phyloP scores from a whole-genome alignment of 2,888 invertebrate species.

The Ellobium chinense region DNA sequence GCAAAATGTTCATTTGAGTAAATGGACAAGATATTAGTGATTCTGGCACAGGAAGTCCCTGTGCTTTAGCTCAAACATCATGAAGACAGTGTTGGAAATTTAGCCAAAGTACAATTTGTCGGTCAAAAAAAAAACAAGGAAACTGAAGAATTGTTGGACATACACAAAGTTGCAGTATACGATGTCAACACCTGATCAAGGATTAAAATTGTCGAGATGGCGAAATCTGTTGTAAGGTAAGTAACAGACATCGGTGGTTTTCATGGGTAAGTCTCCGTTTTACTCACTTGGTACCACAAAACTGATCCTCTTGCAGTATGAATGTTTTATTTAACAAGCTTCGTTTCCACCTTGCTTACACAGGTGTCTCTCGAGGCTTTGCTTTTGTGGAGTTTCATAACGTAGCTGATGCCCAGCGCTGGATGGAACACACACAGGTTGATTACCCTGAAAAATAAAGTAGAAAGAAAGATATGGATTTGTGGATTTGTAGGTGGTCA shows the following conservation, averaged over 20 bases:
- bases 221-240: too few species aligned
- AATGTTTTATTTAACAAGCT: slow-evolving; percentile 50
- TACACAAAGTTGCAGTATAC: too few species aligned
- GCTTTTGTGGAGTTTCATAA: slow-evolving; percentile 96
- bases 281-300: slow-evolving; percentile 24
- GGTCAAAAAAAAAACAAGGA: too few species aligned
- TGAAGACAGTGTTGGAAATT: too few species aligned
- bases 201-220: too few species aligned
- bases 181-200: too few species aligned
- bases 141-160: too few species aligned
- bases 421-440: slow-evolving; percentile 96
- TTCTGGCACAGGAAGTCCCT: too few species aligned
- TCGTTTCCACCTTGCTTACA: slow-evolving; percentile 58
- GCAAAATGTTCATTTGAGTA: too few species aligned
- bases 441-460: slow-evolving; percentile 40
- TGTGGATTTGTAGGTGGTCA: slow-evolving; percentile 22
- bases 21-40: too few species aligned
- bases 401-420: slow-evolving; percentile 91
- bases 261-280: background rate
- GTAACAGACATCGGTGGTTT: background rate
- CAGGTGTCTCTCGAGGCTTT: slow-evolving; percentile 92
- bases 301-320: slow-evolving; percentile 32
- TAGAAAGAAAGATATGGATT: slow-evolving; percentile 9
- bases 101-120: too few species aligned
- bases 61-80: too few species aligned